A percentile compares a stretch with the other conserved stretches of the same genome.
These are phyloP conservation scores for Mercenaria mercenaria DNA, from an alignment of 1,140 invertebrate species.

Conservation along the genomic window DNA sequence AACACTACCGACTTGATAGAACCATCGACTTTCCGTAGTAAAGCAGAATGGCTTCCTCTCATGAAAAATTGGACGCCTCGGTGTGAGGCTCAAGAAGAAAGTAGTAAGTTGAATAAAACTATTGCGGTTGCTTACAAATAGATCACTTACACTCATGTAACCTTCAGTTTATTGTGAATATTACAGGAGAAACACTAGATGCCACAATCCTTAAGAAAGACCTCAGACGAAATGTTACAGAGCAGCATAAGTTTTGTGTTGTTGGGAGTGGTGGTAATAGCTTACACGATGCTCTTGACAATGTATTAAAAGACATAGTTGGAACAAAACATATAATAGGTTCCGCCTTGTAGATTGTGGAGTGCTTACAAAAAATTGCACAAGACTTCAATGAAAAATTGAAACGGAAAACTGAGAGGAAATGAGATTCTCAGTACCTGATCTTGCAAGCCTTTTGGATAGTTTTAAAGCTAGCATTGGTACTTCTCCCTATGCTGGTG, in stretches of 20 bases:
- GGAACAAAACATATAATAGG: not conserved
- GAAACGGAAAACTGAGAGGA: not conserved
- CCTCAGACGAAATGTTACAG: not conserved
- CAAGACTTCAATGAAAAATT: not conserved
- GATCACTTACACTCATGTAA: not conserved
- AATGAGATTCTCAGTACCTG: not conserved
- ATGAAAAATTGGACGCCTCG: too few species aligned
- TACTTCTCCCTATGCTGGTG: not conserved
- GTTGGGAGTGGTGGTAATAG: not conserved
- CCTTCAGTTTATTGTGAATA: not conserved
- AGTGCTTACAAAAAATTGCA: not conserved
- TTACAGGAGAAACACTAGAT: not conserved
- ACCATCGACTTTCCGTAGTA: too few species aligned
- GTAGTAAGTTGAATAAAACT: too few species aligned
- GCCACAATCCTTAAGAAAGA: not conserved
- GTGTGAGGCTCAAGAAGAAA: too few species aligned
- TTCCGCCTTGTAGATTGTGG: not conserved
- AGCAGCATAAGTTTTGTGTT: not conserved
- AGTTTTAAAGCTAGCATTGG: not conserved
- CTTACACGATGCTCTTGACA: not conserved
- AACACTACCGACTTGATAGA: too few species aligned
- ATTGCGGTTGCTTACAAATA: too few species aligned
- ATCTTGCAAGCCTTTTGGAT: not conserved
- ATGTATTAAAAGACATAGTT: not conserved
- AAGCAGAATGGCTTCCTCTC: too few species aligned